phyloP scores from a whole-genome alignment of 2,888 invertebrate species.

The Gandaritis pyraliata region DNA sequence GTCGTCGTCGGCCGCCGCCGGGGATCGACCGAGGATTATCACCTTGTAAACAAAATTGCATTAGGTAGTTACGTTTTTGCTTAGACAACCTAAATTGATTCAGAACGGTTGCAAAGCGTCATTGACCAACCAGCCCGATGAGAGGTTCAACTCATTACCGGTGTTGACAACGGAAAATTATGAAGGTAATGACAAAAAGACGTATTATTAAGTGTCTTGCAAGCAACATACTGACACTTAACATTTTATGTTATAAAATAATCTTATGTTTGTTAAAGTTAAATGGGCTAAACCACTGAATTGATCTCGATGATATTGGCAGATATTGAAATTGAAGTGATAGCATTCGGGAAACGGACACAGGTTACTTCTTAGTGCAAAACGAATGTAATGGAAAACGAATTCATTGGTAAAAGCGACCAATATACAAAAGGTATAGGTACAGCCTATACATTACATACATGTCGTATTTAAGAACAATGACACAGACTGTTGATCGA shows the following conservation, averaged over 20 bases:
- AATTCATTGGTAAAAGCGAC: background rate
- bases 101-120: conserved; percentile 33
- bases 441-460: conserved; percentile 1
- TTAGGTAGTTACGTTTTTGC: conserved; percentile 60
- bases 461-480: conserved; percentile 46
- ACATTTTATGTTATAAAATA: too few species aligned
- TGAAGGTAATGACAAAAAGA: conserved; percentile 35
- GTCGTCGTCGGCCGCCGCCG: conserved; percentile 55
- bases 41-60: conserved; percentile 81
- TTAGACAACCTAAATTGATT: conserved; percentile 20
- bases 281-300: background rate
- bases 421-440: background rate
- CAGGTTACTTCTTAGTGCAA: background rate
- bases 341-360: background rate
- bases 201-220: too few species aligned
- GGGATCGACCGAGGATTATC: conserved; percentile 71
- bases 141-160: conserved; percentile 11
- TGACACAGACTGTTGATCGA: conserved; percentile 46
- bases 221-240: too few species aligned
- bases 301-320: background rate
- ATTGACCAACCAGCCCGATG: conserved; percentile 5
- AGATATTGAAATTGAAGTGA: background rate
- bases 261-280: background rate
- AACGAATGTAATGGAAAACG: background rate
- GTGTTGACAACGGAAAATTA: conserved; percentile 35